Evolutionary conservation across 2,113 vertebrate species (phyloP).

Genomic region (Oriolus oriolus): DNA sequence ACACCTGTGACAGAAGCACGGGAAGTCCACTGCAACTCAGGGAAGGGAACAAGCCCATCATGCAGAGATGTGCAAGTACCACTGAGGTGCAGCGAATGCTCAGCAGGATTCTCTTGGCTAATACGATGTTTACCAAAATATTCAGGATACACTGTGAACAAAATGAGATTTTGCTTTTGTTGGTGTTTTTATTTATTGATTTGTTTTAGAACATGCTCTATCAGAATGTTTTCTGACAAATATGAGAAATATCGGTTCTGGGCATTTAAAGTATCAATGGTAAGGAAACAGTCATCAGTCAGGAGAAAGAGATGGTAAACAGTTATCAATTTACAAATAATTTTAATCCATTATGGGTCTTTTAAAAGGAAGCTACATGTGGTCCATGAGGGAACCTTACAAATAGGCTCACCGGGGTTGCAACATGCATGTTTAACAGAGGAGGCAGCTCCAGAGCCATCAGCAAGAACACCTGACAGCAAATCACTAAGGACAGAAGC

Average conservation of each 20-base stretch:
- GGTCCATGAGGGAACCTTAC: not conserved
- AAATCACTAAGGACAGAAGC: not conserved
- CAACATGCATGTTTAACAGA: not conserved
- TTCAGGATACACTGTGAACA: not conserved
- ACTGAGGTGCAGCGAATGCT: not conserved
- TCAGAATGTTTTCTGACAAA: not conserved
- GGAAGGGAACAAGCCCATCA: rapidly evolving
- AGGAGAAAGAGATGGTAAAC: not conserved
- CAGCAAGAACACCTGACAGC: not conserved
- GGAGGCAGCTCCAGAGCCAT: not conserved
- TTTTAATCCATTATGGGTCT: not conserved
- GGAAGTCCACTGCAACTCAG: not conserved
- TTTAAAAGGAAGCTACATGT: not conserved
- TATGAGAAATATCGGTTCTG: not conserved
- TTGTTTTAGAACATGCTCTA: not conserved
- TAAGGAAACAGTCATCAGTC: not conserved
- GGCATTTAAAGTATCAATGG: not conserved
- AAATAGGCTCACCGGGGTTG: not conserved
- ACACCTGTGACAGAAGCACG: not conserved
- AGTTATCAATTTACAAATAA: not conserved
- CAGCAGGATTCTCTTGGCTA: not conserved
- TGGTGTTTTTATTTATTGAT: not conserved
- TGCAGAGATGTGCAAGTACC: not conserved
- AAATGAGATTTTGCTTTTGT: not conserved
- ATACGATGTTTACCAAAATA: not conserved